Conservation (phyloP, 2,888 invertebrate species). For the Microplitis deprimator region DNA sequence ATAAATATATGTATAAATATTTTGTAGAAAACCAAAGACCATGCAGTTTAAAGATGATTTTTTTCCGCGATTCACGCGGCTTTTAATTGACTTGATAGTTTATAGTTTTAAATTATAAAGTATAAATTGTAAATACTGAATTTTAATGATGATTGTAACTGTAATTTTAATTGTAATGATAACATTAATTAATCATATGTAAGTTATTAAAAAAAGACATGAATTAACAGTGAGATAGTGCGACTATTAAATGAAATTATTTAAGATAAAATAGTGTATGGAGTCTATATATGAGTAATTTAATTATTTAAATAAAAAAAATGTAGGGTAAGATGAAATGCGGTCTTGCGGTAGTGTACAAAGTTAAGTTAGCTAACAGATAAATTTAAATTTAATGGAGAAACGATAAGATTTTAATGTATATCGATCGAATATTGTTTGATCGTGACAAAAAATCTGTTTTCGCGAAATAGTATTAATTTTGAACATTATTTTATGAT, state of each 20-base stretch:
- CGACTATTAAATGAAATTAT: neutral
- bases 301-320: conserved; percentile 29
- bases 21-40: conserved; percentile 71
- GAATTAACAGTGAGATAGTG: conserved; percentile 28
- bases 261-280: neutral
- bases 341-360: conserved; percentile 36
- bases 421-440: too few species aligned
- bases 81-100: conserved; percentile 41
- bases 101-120: conserved; percentile 11
- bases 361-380: conserved; percentile 7
- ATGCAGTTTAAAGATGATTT: conserved; percentile 50
- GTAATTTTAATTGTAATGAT: neutral
- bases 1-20: conserved; percentile 57
- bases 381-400: conserved; percentile 2
- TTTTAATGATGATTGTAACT: conserved; percentile 14
- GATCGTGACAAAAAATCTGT: too few species aligned
- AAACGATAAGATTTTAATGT: neutral
- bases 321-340: conserved; percentile 43
- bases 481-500: too few species aligned
- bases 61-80: conserved; percentile 41
- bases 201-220: conserved; percentile 35
- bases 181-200: neutral
- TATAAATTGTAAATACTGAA: conserved; percentile 20
- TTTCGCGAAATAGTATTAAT: too few species aligned
- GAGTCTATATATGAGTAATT: conserved; percentile 1